phyloP scores from a whole-genome alignment of 2,797 vertebrate genomes.

The Ceryle rudis region DNA sequence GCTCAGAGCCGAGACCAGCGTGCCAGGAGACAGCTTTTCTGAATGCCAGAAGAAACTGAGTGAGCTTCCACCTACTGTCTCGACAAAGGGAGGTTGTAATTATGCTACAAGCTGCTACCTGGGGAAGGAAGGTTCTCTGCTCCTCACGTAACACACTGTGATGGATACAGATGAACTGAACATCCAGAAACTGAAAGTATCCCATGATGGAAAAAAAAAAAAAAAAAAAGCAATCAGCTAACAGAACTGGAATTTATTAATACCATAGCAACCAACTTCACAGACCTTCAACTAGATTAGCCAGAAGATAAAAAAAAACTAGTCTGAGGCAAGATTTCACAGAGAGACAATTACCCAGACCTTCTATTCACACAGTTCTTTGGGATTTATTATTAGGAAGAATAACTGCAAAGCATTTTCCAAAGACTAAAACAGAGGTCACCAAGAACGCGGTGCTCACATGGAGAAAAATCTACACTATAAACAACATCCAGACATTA shows the following conservation, averaged over 20 bases:
- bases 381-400: background rate
- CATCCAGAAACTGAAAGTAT: background rate
- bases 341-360: background rate
- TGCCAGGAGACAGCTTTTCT: background rate
- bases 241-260: background rate
- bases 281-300: background rate
- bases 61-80: background rate
- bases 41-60: background rate
- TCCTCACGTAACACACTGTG: background rate
- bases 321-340: background rate
- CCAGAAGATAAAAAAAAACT: background rate
- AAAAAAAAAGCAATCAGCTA: background rate
- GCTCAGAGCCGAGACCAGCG: background rate
- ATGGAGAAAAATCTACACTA: background rate
- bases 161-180: background rate
- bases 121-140: background rate
- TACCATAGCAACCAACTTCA: conserved; percentile 14
- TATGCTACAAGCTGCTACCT: background rate
- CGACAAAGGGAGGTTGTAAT: background rate
- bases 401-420: background rate
- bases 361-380: background rate
- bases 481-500: background rate
- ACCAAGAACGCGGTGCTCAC: fast-evolving
- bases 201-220: background rate
- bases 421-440: background rate